Percentiles rank a stretch among this genome's conserved stretches.
phyloP scores from a whole-genome alignment of 1,140 invertebrate species.

The Dendroctonus ponderosae region DNA sequence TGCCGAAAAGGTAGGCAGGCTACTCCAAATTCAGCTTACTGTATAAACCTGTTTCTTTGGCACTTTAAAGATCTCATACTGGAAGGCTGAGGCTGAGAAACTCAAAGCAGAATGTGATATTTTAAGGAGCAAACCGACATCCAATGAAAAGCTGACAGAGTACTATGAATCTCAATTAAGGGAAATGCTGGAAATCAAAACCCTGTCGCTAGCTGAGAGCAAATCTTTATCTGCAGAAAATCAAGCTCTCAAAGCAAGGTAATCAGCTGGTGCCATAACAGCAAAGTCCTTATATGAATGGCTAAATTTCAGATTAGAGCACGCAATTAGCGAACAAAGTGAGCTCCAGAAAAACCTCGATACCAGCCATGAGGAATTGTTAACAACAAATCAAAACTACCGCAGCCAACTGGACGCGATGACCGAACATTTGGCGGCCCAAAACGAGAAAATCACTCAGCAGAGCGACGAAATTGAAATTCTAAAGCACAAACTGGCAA shows the following conservation, averaged over 20 bases:
- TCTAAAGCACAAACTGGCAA: conserved; percentile 42
- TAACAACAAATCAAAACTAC: conserved; percentile 77
- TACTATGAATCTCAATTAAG: conserved; percentile 49
- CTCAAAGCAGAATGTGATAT: conserved; percentile 60
- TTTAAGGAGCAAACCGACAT: conserved; percentile 47
- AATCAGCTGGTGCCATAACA: not conserved
- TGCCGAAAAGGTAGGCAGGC: conserved; percentile 16
- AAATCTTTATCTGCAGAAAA: conserved; percentile 45
- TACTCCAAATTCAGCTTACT: conserved; percentile 8
- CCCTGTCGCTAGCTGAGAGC: conserved; percentile 41
- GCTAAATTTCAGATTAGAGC: conserved; percentile 43
- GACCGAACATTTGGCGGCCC: conserved; percentile 87
- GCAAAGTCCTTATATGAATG: not conserved
- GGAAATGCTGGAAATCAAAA: conserved; percentile 44
- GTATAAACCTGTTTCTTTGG: conserved; percentile 1
- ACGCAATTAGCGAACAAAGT: conserved; percentile 43
- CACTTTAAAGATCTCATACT: conserved; percentile 38
- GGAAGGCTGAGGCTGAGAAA: conserved; percentile 58
- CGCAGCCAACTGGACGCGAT: conserved; percentile 85
- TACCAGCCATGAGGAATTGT: conserved; percentile 49
- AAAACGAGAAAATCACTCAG: conserved; percentile 83
- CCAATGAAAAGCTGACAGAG: conserved; percentile 44
- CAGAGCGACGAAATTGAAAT: conserved; percentile 74
- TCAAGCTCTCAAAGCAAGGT: conserved; percentile 40
- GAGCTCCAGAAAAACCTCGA: conserved; percentile 49